A percentile compares a stretch with the other conserved stretches of the same genome.
These are phyloP conservation scores for Nasonia vitripennis DNA, from an alignment of 1,140 invertebrate genomes.

Conservation along the genomic window DNA sequence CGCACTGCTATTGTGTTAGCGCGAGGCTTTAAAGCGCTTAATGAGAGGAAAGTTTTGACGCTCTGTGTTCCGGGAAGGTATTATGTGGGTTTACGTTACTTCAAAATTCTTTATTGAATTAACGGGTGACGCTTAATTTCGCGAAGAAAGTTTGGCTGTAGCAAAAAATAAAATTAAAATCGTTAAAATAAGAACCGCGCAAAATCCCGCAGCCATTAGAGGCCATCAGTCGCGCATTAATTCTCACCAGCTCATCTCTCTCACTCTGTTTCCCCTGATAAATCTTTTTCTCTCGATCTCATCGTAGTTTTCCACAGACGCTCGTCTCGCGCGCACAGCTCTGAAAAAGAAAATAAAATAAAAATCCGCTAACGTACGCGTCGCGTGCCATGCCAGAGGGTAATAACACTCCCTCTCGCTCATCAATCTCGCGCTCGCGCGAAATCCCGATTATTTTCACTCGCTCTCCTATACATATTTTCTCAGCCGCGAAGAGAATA, in stretches of 20 bases:
- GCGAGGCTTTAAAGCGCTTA: not conserved
- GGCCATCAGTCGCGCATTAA: too few relatives aligned
- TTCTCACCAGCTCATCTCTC: not conserved
- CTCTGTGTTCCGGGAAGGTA: too few relatives aligned
- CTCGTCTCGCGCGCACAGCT: not conserved
- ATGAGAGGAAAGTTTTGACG: not conserved
- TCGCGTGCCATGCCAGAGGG: not conserved
- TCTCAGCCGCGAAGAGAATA: conserved; percentile 12
- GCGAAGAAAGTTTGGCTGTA: too few relatives aligned
- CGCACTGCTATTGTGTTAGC: not conserved
- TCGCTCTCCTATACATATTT: not conserved
- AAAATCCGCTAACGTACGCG: not conserved
- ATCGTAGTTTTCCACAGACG: not conserved
- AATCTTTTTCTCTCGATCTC: conserved; percentile 3
- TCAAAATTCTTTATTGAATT: too few relatives aligned
- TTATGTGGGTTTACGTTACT: too few relatives aligned
- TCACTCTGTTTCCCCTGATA: not conserved
- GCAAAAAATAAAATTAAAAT: too few relatives aligned
- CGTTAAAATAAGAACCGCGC: too few relatives aligned
- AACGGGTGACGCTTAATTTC: too few relatives aligned
- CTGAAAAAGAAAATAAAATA: not conserved
- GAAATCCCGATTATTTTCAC: conserved; percentile 1
- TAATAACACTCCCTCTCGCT: not conserved
- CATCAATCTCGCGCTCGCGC: not conserved
- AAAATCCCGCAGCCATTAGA: too few relatives aligned